Evolutionary conservation across 2,888 invertebrate species (phyloP).

Genomic region (Nowickia ferox): DNA sequence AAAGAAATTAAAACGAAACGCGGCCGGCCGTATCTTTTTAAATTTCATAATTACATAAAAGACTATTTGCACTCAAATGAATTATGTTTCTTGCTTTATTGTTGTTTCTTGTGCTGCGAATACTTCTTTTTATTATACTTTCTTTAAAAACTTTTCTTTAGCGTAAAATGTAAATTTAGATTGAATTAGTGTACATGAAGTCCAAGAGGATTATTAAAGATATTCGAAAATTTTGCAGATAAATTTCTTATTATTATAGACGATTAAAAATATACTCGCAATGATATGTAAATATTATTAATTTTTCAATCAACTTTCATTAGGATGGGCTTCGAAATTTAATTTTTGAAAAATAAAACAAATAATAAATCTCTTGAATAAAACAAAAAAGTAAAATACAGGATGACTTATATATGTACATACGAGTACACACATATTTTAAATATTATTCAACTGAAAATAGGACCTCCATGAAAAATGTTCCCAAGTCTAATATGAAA

Average conservation of each 20-base stretch:
- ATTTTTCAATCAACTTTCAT: slow-evolving; percentile 2
- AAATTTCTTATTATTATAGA: not conserved
- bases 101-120: not conserved
- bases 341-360: not conserved
- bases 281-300: not conserved
- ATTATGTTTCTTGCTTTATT: not conserved
- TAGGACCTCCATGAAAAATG: too few species aligned
- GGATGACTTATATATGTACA: too few species aligned
- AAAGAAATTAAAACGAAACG: not conserved
- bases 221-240: not conserved
- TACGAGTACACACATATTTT: too few species aligned
- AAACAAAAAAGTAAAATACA: too few species aligned
- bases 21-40: slow-evolving; percentile 10
- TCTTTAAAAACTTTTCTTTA: not conserved
- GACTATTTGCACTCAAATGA: slow-evolving; percentile 2
- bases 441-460: too few species aligned
- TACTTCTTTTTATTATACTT: not conserved
- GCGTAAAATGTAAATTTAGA: not conserved
- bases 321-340: not conserved
- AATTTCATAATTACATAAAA: slow-evolving; percentile 26
- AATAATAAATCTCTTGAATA: too few species aligned
- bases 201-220: not conserved
- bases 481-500: too few species aligned
- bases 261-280: not conserved
- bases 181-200: not conserved